Base-by-base conservation (phyloP, 2,888 invertebrate species). In the Athrips mouffetella region DNA sequence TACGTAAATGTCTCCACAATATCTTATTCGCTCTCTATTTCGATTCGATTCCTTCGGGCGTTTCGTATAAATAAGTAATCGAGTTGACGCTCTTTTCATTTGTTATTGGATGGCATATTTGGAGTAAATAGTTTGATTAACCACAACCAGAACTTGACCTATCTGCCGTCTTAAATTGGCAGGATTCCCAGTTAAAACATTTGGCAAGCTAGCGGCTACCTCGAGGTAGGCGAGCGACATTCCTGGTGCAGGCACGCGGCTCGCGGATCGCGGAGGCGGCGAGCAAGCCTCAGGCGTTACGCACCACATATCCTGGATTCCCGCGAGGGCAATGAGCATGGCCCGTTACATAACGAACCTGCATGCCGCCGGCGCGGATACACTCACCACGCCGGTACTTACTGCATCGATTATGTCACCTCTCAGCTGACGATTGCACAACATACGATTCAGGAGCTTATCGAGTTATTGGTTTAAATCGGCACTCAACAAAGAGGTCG, bases 361-460 rank as follows among this genome's bases (percentile, higher is more conserved):
- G 78, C 68, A 78, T 74, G 69, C 74, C 70, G 64, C 67, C 63
- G 37, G 37, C 20, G n/a, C 37, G 6, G 66, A 66, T 69, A 64
- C 72, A 74, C 76, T 76, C 71, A 70, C 69, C 73, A 68, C 75
- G 80, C 79, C 76, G 78, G 79, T 82, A 82, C 79, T 83, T 82
- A 82, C 84, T 85, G 84, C 82, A 80, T 84, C 74, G 82, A 83
- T 83, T 85, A 82, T 84, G 77, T 84, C 84, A 82, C 82, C 72
- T 78, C 78, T 74, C 83, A 84, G 83, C 81, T 84, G 83, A 78
- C 67, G 73, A 73, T 69, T 70, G 72, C 80, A 80, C 80, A 67
- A 70, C 63, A 70, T 58, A 61, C 63, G 64, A 60, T 53, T 53
- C 63, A 58, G 58, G 10, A 20, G 59, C 58, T 52, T 55, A 42